Base-by-base conservation (phyloP, 2,888 invertebrate genomes). In the Amiota minor region DNA sequence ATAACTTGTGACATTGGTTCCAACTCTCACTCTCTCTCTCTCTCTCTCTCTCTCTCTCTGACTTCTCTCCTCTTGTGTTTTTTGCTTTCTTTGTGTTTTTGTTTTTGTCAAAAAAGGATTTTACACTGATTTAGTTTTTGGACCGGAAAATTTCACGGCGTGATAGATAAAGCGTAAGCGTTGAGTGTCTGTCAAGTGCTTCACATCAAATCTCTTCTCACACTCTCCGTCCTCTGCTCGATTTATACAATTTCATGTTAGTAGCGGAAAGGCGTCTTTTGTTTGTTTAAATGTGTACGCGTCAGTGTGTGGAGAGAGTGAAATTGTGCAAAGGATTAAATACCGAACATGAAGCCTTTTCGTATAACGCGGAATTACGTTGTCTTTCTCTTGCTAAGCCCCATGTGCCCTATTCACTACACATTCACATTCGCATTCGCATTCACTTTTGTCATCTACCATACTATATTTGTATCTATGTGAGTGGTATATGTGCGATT, bases 81-180 rank as follows among this genome's bases (percentile, higher is more conserved):
- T 35, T 35, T 71, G 75, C 75, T 77, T 70, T 71, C 67, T 77
- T 18, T 56, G 71, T 84, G 81, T 81, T 81, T 79, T 35, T 35
- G 80, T 82, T 81, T 85, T 83, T 83, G 83, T 84, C 85, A 83
- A 84, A 35, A 35, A 83, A 80, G 85, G 85, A 82, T 82, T 84
- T 84, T 20, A 81, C 76, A 73, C 80, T 84, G 84, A 83, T 83
- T 83, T 84, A 79, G 76, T 80, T 78, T 78, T 80, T 79, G 82
- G 77, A 77, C 80, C 47, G 75, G 79, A 81, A 53, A 82, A 55
- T 78, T 75, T 78, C 79, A 78, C 77, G 72, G 70, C 71, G 69
- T 72, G 70, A 73, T 68, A 71, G 64, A 73, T 71, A 69, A 68
- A 70, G 62, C 23, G 61, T 69, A 69, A 71, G 72, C 62, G 65